These are phyloP conservation scores for Syncerus caffer DNA, from an alignment of 2,797 vertebrate genomes.

Conservation along the genomic window DNA sequence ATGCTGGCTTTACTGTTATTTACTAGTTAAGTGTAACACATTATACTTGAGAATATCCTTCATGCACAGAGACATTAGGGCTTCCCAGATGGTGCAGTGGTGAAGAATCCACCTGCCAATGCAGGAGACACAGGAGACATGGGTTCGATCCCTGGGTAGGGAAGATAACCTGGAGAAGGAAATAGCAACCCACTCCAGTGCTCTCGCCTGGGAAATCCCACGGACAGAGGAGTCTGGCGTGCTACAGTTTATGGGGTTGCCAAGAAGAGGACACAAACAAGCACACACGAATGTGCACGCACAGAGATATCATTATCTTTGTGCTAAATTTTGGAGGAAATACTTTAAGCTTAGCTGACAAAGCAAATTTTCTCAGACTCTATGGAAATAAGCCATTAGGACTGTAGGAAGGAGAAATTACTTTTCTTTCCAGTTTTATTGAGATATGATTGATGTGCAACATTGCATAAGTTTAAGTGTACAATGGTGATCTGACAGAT, in stretches of 20 bases:
- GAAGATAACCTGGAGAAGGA: neutral
- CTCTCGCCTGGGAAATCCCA: neutral
- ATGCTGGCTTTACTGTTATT: neutral
- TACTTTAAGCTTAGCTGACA: neutral
- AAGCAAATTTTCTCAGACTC: neutral
- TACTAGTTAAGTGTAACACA: neutral
- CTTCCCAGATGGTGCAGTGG: neutral
- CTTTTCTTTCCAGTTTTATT: neutral
- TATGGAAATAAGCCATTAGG: neutral
- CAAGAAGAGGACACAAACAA: neutral
- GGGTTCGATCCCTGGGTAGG: neutral
- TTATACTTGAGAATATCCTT: neutral
- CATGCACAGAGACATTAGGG: accelerated
- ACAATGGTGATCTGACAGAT: neutral
- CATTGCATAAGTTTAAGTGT: neutral
- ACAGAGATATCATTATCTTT: neutral
- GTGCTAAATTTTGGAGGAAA: neutral
- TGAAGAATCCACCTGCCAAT: neutral
- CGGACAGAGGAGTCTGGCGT: accelerated
- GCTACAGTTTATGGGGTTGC: neutral
- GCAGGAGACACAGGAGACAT: neutral
- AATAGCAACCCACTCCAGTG: neutral
- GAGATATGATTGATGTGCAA: neutral
- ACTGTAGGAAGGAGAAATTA: neutral
- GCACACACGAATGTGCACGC: accelerated